phyloP scores from a whole-genome alignment of 1,140 invertebrate species.

The Aphelinus certus region DNA sequence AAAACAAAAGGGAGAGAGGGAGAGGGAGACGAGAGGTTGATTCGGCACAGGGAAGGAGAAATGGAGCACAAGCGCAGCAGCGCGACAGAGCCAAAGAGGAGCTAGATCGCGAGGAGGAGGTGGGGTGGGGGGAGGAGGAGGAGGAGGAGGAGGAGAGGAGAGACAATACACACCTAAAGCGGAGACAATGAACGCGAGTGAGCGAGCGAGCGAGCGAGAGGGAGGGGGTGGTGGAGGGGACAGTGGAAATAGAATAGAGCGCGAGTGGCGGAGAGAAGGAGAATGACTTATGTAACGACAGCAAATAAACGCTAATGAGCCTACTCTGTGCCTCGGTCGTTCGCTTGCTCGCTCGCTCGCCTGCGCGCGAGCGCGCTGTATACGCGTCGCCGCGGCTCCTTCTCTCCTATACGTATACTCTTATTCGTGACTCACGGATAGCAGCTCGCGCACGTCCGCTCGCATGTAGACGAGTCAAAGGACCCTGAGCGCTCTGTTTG shows the following conservation, averaged over 20 bases:
- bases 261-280: conserved; percentile 39
- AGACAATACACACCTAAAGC: conserved; percentile 6
- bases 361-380: not conserved
- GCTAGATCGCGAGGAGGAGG: not conserved
- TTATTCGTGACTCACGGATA: not conserved
- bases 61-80: not conserved
- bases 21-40: not conserved
- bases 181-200: conserved; percentile 18
- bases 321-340: conserved; percentile 44
- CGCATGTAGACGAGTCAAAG: not conserved
- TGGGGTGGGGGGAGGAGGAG: not conserved
- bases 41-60: not conserved
- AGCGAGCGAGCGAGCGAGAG: conserved; percentile 31
- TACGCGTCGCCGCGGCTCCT: not conserved
- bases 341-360: conserved; percentile 27
- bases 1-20: not conserved
- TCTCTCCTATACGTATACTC: conserved; percentile 10
- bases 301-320: conserved; percentile 66
- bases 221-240: conserved; percentile 2
- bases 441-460: not conserved
- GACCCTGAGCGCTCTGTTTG: conserved; percentile 9
- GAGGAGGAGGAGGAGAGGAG: conserved; percentile 14
- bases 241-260: not conserved
- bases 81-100: conserved; percentile 10
- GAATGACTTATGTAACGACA: conserved; percentile 62